Base-by-base conservation (phyloP, 2,888 invertebrate genomes). In the Timandra comae region DNA sequence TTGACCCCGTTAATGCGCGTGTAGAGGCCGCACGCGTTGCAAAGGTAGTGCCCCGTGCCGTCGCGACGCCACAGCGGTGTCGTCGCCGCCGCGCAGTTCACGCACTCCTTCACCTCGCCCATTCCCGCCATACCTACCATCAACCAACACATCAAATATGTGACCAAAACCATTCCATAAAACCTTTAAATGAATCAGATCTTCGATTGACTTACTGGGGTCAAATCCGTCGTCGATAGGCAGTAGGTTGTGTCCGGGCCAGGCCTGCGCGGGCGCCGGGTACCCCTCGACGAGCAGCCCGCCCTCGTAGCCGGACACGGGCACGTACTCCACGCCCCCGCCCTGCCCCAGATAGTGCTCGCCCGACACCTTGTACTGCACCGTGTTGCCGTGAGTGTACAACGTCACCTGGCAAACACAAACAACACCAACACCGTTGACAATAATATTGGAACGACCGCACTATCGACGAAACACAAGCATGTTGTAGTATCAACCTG, bases 21-120 rank as follows among this genome's bases (percentile, higher is more conserved):
- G 89, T 99, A 99, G 58, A 99, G 94, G 60, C 99, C 99, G 87
- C 99, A 99, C 49, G 99, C 99, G 89, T 99, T 99, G 91, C 99
- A 99, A 63, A 99, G 91, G 88, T 98, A 99, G 88, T 99, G 98
- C 43, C 99, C 99, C 60, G 97, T 97, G 77, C 97, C 97, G 89
- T 99, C 99, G 73, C 99, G 91, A 52, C 99, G 91, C 99, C 99
- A 99, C 57, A 99, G 89, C 44, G 99, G 98, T 52, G 99, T 99
- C 29, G 91, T 93, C 24, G 89, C 90, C 1, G 99, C 98, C 41
- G 90, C 89, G 75, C 99, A 99, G 86, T 99, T 99, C 52, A 96
- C 95, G 81, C 99, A 99, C 77, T 92, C 92, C 75, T 92, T 92
- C 50, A 90, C 87, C 54, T 91, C 91, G 38, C 86, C 91, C 67